Conservation (phyloP, 2,888 invertebrate genomes). For the Leucania comma region DNA sequence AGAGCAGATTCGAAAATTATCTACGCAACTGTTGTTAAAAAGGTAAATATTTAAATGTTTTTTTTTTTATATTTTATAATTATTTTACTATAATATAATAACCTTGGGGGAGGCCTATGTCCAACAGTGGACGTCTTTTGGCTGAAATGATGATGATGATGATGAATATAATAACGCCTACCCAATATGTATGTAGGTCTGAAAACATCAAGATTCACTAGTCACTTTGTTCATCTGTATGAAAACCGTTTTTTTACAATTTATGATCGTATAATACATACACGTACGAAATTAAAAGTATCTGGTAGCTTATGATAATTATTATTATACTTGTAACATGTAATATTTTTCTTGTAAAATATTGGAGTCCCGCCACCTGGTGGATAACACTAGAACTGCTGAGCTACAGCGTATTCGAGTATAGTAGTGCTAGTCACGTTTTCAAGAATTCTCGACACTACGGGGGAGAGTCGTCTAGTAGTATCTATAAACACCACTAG, state of each 20-base stretch:
- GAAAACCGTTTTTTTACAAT: no score
- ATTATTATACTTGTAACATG: no score
- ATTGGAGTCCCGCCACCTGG: slow-evolving; percentile 23
- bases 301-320: background rate
- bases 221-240: no score
- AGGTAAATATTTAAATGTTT: background rate
- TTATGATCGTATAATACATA: background rate
- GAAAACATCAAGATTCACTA: no score
- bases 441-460: background rate
- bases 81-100: no score
- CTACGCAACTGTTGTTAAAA: slow-evolving; percentile 2
- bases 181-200: no score
- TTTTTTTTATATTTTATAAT: background rate
- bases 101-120: no score
- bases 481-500: slow-evolving; percentile 30
- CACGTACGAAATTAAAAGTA: background rate
- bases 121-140: no score
- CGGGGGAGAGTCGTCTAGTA: slow-evolving; percentile 14
- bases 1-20: slow-evolving; percentile 12
- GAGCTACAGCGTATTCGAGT: background rate
- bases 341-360: background rate
- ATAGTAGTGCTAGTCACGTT: background rate
- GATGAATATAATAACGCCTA: no score
- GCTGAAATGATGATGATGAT: no score
- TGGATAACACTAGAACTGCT: slow-evolving; percentile 20